phyloP scores from a whole-genome alignment of 2,113 vertebrate genomes.

The Sceloporus tristichus region DNA sequence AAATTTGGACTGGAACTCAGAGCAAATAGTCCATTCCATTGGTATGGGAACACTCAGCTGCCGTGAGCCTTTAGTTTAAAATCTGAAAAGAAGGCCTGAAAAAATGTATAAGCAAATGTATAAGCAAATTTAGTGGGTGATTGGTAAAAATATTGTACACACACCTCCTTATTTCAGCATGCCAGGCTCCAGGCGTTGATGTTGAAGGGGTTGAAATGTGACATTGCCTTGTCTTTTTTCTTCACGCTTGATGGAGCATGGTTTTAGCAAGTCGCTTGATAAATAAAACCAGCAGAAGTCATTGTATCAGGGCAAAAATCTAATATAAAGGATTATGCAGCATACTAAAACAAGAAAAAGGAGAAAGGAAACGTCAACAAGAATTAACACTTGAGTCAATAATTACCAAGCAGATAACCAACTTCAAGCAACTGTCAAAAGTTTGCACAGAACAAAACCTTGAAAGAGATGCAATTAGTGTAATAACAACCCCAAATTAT shows the following conservation, averaged over 20 bases:
- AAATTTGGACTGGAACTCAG: too few relatives aligned
- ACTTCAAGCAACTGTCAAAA: not conserved
- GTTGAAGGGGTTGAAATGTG: not conserved
- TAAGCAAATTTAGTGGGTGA: not conserved
- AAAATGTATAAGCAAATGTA: not conserved
- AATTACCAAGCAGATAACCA: not conserved
- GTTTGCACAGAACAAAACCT: not conserved
- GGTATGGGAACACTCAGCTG: not conserved
- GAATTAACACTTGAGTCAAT: not conserved
- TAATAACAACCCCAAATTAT: not conserved
- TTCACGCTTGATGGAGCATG: not conserved
- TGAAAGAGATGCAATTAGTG: constrained; percentile 1
- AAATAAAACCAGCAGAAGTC: not conserved
- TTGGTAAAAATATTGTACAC: not conserved
- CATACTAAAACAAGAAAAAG: not conserved
- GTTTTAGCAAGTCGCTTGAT: not conserved
- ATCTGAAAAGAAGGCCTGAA: not conserved
- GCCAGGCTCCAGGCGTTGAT: too few relatives aligned
- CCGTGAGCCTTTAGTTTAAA: not conserved
- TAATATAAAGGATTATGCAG: not conserved
- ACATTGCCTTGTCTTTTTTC: not conserved
- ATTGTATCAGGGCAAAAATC: not conserved
- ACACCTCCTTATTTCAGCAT: not conserved
- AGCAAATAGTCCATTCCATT: too few relatives aligned
- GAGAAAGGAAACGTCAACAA: not conserved